Percentiles rank a stretch among this genome's conserved stretches.
Evolutionary conservation across 2,113 vertebrate genomes (phyloP).

Genomic region (Paraplagusia blochii): DNA sequence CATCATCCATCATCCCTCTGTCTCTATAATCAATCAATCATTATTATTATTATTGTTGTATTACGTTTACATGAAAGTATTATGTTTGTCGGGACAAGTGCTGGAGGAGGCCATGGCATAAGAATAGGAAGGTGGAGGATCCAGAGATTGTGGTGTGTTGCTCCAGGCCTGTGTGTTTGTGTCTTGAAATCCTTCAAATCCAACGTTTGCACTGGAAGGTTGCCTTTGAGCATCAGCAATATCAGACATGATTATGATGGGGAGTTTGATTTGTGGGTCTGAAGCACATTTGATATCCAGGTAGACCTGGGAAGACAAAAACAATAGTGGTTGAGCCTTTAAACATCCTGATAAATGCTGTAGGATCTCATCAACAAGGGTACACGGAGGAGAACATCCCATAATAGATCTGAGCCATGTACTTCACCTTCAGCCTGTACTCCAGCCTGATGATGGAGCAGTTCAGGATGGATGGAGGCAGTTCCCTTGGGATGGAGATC

Average conservation of each 20-base stretch:
- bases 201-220: not conserved
- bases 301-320: conserved; percentile 36
- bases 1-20: too few relatives aligned
- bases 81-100: not conserved
- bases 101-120: conserved; percentile 3
- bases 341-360: too few relatives aligned
- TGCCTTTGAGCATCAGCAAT: not conserved
- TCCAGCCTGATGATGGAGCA: conserved; percentile 61
- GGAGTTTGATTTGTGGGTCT: conserved; percentile 49
- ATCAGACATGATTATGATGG: conserved; percentile 48
- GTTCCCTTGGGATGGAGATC: conserved; percentile 47
- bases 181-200: conserved; percentile 16
- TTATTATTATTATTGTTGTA: too few relatives aligned
- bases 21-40: too few relatives aligned
- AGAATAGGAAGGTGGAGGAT: conserved; percentile 44
- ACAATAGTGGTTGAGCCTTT: not conserved
- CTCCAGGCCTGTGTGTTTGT: not conserved
- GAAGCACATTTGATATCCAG: conserved; percentile 38
- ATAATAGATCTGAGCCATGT: not conserved
- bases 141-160: not conserved
- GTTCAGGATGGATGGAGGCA: conserved; percentile 59
- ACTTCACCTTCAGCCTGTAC: conserved; percentile 64
- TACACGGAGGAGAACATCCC: not conserved
- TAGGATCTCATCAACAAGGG: not conserved
- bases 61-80: not conserved